Percentiles rank a stretch among this genome's conserved stretches.
Evolutionary conservation across 2,888 invertebrate genomes (phyloP).

Genomic region (Stramonita haemastoma): DNA sequence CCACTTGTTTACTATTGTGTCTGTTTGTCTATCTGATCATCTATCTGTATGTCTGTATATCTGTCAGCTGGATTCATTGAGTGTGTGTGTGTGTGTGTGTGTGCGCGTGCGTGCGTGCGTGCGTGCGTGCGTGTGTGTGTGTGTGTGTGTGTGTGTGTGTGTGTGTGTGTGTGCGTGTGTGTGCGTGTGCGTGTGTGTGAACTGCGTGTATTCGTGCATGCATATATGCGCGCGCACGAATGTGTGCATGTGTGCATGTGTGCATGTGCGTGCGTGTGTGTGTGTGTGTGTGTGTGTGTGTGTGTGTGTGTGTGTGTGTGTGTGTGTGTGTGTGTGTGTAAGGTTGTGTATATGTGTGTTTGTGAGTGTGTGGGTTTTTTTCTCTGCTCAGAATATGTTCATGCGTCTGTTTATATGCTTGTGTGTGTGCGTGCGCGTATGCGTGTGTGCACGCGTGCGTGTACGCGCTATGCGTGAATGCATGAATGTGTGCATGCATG

Average conservation of each 20-base stretch:
- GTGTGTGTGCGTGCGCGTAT: background rate
- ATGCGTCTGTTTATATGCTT: background rate
- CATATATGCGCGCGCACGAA: no score
- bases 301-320: background rate
- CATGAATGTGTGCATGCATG: background rate
- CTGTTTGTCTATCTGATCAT: no score
- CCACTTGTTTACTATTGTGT: no score
- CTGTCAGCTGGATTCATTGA: no score
- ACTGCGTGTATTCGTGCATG: no score
- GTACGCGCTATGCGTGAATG: background rate
- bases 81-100: background rate
- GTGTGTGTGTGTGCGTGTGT: background rate
- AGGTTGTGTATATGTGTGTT: background rate
- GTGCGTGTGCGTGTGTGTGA: background rate
- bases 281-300: background rate
- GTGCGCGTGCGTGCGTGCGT: background rate
- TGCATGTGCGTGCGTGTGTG: background rate
- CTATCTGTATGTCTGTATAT: no score
- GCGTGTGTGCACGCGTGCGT: background rate
- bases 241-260: no score
- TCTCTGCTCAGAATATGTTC: no score
- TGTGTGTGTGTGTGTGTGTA: background rate
- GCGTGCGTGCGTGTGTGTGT: no score
- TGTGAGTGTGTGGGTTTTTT: background rate
- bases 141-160: background rate